Percentiles rank a stretch among this genome's conserved stretches.
Conservation (phyloP, 2,888 invertebrate genomes). For the Erebia aethiops region DNA sequence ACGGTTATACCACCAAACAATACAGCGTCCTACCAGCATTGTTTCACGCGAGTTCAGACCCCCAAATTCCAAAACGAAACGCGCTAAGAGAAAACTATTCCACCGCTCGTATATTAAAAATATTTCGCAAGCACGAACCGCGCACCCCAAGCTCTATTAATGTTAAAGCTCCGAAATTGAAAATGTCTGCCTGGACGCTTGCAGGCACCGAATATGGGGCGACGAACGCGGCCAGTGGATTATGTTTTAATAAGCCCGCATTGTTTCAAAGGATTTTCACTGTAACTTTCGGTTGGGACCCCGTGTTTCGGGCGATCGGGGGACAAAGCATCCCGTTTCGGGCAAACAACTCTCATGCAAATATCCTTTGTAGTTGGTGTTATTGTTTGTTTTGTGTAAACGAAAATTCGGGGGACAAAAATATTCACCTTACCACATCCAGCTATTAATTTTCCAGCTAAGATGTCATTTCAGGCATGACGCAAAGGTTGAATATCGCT, state of each 20-base stretch:
- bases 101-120: constrained; percentile 5
- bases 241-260: constrained; percentile 49
- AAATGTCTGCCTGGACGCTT: constrained; percentile 11
- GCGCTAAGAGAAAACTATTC: not conserved
- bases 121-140: too few species aligned
- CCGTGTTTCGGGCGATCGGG: not conserved
- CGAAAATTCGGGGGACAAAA: not conserved
- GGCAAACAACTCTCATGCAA: constrained; percentile 7
- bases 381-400: not conserved
- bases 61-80: not conserved
- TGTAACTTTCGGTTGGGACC: constrained; percentile 25
- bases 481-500: too few species aligned
- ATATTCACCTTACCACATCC: too few species aligned
- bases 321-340: constrained; percentile 3
- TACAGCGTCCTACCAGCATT: too few species aligned
- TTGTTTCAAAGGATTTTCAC: constrained; percentile 43
- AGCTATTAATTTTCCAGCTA: too few species aligned
- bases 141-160: constrained; percentile 2
- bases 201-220: constrained; percentile 36
- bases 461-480: too few species aligned
- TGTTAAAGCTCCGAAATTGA: constrained; percentile 18
- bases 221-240: constrained; percentile 50
- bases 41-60: too few species aligned
- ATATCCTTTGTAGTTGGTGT: constrained; percentile 1
- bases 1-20: too few species aligned